phyloP scores from a whole-genome alignment of 2,797 vertebrate genomes.

The Peromyscus aztecus region DNA sequence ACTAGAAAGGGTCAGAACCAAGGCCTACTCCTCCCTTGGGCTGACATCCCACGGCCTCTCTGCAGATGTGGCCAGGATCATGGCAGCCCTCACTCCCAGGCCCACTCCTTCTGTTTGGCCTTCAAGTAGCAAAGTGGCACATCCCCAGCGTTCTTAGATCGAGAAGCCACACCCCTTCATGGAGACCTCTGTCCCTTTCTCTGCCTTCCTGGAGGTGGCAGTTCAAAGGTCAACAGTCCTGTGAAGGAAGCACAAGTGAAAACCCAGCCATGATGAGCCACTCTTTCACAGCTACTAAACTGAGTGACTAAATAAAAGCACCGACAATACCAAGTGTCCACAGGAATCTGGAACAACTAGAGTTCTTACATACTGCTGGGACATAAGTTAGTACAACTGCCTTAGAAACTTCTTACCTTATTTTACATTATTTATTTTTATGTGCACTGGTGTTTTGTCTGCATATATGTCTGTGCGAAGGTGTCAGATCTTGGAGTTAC shows the following conservation, averaged over 20 bases:
- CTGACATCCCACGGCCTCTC: not conserved
- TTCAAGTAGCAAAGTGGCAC: not conserved
- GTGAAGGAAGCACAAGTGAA: conserved; percentile 40
- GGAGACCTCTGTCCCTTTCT: conserved; percentile 26
- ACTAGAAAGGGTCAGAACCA: not conserved
- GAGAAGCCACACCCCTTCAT: not conserved
- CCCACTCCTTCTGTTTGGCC: not conserved
- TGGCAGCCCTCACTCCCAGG: not conserved
- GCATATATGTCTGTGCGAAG: no score
- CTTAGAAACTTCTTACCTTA: not conserved
- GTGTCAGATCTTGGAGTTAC: no score
- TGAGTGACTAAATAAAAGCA: conserved; percentile 34
- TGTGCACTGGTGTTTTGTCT: no score
- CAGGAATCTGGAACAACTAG: conserved; percentile 1
- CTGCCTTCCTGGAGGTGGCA: not conserved
- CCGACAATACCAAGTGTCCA: not conserved
- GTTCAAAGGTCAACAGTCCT: conserved; percentile 29
- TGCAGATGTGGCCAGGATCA: no score
- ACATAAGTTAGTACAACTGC: not conserved
- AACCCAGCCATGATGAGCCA: not conserved
- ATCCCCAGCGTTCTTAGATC: not conserved
- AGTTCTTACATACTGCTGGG: not conserved
- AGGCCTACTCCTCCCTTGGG: not conserved
- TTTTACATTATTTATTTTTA: no score
- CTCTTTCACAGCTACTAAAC: not conserved